Evolutionary conservation across 2,113 vertebrate genomes (phyloP).

Genomic region (Hippocampus guttulatus): DNA sequence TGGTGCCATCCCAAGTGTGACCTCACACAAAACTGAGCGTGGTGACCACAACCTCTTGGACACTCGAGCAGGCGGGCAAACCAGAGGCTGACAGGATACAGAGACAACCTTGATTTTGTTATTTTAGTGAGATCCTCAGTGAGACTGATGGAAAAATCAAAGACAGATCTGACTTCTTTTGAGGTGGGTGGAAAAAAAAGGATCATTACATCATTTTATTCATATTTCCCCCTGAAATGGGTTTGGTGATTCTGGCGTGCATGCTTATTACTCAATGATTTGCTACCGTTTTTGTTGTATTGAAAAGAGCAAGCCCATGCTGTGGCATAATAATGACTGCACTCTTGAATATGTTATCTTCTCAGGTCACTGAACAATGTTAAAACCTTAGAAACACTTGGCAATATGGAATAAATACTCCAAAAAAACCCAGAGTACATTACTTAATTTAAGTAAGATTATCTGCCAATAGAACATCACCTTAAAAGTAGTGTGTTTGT

Average conservation of each 20-base stretch:
- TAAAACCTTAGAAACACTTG: too few relatives aligned
- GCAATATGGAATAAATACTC: too few relatives aligned
- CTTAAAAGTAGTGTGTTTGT: background rate
- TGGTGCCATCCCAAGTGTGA: slow-evolving; percentile 9
- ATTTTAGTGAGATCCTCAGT: background rate
- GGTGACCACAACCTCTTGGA: background rate
- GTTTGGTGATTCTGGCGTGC: background rate
- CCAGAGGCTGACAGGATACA: background rate
- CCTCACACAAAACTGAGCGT: background rate
- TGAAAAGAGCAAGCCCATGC: too few relatives aligned
- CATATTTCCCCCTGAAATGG: background rate
- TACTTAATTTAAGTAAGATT: background rate
- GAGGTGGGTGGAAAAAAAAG: slow-evolving; percentile 36
- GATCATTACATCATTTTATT: background rate
- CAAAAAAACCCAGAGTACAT: too few relatives aligned
- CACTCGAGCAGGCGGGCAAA: slow-evolving; percentile 13
- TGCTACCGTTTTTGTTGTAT: too few relatives aligned
- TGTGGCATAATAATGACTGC: too few relatives aligned
- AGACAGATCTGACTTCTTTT: background rate
- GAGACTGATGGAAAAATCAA: background rate
- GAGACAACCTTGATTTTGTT: background rate
- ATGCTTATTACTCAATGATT: background rate
- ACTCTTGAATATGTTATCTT: too few relatives aligned
- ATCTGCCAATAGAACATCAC: background rate
- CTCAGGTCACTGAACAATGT: too few relatives aligned